These are phyloP conservation scores for Tipula confusa DNA, from an alignment of 2,888 invertebrate species.

Conservation along the genomic window DNA sequence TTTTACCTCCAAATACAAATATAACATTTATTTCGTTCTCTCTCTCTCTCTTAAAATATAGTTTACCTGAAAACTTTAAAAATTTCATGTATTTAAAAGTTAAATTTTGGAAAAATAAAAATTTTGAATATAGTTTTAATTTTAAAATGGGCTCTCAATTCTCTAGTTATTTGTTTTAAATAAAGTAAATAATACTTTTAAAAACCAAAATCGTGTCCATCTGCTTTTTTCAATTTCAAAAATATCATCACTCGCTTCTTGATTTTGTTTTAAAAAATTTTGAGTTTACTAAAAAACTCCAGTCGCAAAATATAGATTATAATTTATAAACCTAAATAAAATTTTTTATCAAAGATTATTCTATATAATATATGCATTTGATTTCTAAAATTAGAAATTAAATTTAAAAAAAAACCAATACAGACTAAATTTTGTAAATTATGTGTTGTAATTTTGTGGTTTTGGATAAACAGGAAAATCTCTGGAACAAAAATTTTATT, in stretches of 20 bases:
- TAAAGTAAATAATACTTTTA: not conserved
- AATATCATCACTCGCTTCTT: not conserved
- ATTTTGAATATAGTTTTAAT: not conserved
- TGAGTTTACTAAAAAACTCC: not conserved
- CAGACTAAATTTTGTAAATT: not conserved
- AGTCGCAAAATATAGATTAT: not conserved
- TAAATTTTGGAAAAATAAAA: not conserved
- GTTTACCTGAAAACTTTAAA: slow-evolving; percentile 9
- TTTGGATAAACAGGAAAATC: not conserved
- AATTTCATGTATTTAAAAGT: not conserved
- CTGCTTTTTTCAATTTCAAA: slow-evolving; percentile 14
- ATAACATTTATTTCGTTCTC: not conserved
- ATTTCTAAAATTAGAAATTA: not conserved
- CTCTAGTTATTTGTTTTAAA: not conserved
- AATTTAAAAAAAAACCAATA: not conserved
- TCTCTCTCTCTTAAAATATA: not conserved
- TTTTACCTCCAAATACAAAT: slow-evolving; percentile 4
- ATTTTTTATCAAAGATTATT: not conserved
- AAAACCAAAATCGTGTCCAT: slow-evolving; percentile 29
- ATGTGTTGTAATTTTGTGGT: not conserved
- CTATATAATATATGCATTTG: not conserved
- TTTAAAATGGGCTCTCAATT: slow-evolving; percentile 9
- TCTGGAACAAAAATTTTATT: slow-evolving; percentile 25
- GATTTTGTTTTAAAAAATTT: not conserved
- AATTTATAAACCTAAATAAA: not conserved